Percentiles rank a stretch among this genome's conserved stretches.
phyloP scores from a whole-genome alignment of 2,888 invertebrate species.

The Siphonodentalium dalli region DNA sequence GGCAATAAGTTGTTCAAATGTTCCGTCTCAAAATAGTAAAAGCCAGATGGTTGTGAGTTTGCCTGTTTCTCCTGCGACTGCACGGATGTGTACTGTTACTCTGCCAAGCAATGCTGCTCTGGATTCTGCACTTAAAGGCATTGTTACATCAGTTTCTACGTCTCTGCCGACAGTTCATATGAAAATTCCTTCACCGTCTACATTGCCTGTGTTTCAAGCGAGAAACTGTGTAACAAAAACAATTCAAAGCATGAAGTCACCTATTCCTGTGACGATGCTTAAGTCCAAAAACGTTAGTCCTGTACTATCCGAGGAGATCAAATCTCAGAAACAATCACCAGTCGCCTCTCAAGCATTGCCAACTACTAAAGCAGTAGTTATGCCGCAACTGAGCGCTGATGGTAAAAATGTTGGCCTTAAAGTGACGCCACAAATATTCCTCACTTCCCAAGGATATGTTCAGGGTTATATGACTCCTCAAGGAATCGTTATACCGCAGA shows the following conservation, averaged over 20 bases:
- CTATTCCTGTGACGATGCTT: slow-evolving; percentile 53
- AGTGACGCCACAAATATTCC: slow-evolving; percentile 33
- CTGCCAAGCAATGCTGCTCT: slow-evolving; percentile 41
- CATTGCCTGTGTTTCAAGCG: slow-evolving; percentile 46
- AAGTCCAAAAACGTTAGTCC: not conserved
- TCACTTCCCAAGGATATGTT: slow-evolving; percentile 35
- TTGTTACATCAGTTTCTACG: slow-evolving; percentile 47
- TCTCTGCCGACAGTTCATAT: slow-evolving; percentile 55
- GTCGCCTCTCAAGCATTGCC: too few species aligned
- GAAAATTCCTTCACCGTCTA: slow-evolving; percentile 53
- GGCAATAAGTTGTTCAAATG: too few species aligned
- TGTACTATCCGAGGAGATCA: too few species aligned
- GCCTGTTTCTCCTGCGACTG: slow-evolving; percentile 33
- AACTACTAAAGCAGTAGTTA: not conserved
- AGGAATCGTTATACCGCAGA: slow-evolving; percentile 34
- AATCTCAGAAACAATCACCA: too few species aligned
- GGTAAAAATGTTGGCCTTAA: slow-evolving; percentile 38
- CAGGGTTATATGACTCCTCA: slow-evolving; percentile 45
- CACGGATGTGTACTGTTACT: slow-evolving; percentile 36
- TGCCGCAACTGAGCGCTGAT: too few species aligned
- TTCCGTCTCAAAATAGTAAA: too few species aligned
- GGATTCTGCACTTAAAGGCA: slow-evolving; percentile 46
- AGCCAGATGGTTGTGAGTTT: too few species aligned
- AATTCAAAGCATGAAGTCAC: slow-evolving; percentile 55
- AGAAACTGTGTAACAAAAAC: slow-evolving; percentile 53